Conservation (phyloP, 2,113 vertebrate species). For the Pristiophorus japonicus region DNA sequence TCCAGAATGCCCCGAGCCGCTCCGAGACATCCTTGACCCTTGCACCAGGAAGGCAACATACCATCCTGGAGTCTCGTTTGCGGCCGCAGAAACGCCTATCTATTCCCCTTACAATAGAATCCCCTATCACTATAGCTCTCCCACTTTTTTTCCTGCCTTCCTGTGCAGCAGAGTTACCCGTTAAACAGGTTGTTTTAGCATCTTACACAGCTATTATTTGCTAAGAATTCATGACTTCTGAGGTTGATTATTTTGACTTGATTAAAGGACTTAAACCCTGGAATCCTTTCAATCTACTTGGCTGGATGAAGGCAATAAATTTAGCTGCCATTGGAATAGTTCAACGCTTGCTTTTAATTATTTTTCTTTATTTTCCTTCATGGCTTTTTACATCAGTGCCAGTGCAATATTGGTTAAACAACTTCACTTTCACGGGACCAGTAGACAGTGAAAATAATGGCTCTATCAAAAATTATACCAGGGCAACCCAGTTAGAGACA, state of each 20-base stretch:
- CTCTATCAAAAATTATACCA: background rate
- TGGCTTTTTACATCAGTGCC: background rate
- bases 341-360: background rate
- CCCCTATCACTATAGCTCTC: too few relatives aligned
- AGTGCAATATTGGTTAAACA: background rate
- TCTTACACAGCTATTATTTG: background rate
- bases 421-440: background rate
- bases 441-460: background rate
- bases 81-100: too few relatives aligned
- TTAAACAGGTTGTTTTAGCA: background rate
- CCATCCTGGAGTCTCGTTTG: too few relatives aligned
- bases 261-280: background rate
- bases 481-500: too few relatives aligned
- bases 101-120: too few relatives aligned
- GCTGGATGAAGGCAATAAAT: background rate
- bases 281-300: slow-evolving; percentile 1
- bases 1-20: too few relatives aligned
- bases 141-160: too few relatives aligned
- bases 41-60: too few relatives aligned
- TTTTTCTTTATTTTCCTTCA: background rate
- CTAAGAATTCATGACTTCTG: background rate
- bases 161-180: too few relatives aligned
- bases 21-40: too few relatives aligned
- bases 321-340: background rate
- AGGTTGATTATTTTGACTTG: background rate